Evolutionary conservation across 1,140 invertebrate species (phyloP).

Genomic region (Cephus cinctus): DNA sequence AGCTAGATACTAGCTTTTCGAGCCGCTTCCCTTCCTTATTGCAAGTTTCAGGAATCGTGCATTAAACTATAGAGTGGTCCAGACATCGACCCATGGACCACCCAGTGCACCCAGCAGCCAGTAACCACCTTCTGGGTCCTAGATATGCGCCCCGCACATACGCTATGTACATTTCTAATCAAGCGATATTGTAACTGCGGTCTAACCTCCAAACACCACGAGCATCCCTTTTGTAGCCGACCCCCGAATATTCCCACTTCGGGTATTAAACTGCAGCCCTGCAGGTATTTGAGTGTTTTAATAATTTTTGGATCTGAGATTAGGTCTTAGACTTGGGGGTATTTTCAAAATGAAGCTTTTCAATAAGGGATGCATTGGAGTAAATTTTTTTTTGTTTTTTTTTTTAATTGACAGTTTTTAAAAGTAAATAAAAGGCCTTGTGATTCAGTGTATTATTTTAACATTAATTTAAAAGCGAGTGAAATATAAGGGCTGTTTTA

Average conservation of each 20-base stretch:
- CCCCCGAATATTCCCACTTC: constrained; percentile 33
- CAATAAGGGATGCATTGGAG: no score
- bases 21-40: constrained; percentile 54
- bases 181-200: constrained; percentile 60
- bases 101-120: no score
- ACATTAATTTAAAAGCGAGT: no score
- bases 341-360: no score
- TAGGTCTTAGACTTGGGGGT: no score
- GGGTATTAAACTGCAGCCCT: constrained; percentile 33
- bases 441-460: no score
- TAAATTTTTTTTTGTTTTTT: no score
- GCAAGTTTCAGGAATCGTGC: constrained; percentile 52
- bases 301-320: not conserved
- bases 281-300: not conserved
- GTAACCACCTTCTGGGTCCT: constrained; percentile 55
- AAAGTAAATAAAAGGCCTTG: no score
- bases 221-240: constrained; percentile 32
- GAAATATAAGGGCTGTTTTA: no score
- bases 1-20: constrained; percentile 11
- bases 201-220: constrained; percentile 55
- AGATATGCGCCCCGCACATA: constrained; percentile 51
- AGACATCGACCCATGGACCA: constrained; percentile 49
- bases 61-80: constrained; percentile 56
- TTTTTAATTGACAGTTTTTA: no score
- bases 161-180: constrained; percentile 60